phyloP scores from a whole-genome alignment of 2,113 vertebrate species.

The Coreoperca whiteheadi region DNA sequence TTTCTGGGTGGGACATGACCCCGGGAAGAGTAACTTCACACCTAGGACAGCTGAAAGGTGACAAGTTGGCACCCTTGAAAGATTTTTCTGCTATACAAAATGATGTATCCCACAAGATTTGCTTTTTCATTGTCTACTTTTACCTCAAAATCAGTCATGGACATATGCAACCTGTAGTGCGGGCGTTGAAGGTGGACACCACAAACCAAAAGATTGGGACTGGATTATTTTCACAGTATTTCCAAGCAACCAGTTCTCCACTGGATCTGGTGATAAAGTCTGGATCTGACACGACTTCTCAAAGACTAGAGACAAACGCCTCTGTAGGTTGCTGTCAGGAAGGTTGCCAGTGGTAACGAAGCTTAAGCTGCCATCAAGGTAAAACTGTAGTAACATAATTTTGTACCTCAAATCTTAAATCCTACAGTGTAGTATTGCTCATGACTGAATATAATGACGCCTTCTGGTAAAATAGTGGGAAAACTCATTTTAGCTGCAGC shows the following conservation, averaged over 20 bases:
- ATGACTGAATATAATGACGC: background rate
- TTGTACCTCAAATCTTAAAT: background rate
- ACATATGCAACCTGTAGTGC: too few species aligned
- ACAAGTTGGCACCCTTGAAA: too few species aligned
- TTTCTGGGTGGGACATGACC: background rate
- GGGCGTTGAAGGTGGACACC: background rate
- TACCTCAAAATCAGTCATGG: background rate
- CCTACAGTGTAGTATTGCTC: background rate
- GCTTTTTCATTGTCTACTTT: background rate
- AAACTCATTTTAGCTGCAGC: background rate
- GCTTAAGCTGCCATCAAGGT: background rate
- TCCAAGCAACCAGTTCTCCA: background rate
- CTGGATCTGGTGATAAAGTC: background rate
- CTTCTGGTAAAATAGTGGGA: background rate
- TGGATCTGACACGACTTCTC: background rate
- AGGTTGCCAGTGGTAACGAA: background rate
- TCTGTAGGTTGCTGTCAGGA: background rate
- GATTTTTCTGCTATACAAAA: background rate
- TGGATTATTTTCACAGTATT: background rate
- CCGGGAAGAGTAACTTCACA: too few species aligned
- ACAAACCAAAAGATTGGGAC: background rate
- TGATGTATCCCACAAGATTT: background rate
- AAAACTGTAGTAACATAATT: background rate
- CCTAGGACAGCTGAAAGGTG: too few species aligned
- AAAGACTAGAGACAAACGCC: background rate